These are phyloP conservation scores for Chaenodraco wilsoni DNA, from an alignment of 2,797 vertebrate species.

Conservation along the genomic window DNA sequence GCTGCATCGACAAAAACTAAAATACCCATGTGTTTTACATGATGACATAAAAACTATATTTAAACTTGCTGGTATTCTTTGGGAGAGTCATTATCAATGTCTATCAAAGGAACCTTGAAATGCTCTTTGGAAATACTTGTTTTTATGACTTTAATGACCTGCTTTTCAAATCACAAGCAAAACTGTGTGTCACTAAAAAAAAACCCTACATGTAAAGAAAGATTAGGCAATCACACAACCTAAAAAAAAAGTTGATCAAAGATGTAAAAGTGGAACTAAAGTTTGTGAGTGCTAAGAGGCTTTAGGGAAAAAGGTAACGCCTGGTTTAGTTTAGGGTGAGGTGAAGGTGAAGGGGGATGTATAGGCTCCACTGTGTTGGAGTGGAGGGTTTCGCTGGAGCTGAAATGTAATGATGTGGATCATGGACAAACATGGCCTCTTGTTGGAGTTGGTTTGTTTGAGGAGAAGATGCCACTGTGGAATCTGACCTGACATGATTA, in stretches of 20 bases:
- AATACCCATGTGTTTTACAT: not conserved
- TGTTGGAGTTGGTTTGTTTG: conserved; percentile 50
- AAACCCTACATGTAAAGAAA: not conserved
- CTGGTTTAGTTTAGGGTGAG: conserved; percentile 47
- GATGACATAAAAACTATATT: not conserved
- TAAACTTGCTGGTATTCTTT: not conserved
- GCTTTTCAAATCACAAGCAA: not conserved
- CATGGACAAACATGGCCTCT: conserved; percentile 61
- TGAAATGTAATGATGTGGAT: conserved; percentile 67
- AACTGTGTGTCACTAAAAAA: not conserved
- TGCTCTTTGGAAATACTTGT: not conserved
- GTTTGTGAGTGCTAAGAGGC: conserved; percentile 17
- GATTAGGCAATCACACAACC: not conserved
- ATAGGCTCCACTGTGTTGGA: conserved; percentile 17
- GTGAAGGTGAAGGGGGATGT: conserved; percentile 37
- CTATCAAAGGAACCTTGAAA: not conserved
- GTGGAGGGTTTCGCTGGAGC: conserved; percentile 39
- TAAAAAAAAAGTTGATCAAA: not conserved
- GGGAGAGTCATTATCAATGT: not conserved
- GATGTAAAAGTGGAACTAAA: conserved; percentile 8
- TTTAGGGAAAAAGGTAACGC: conserved; percentile 36
- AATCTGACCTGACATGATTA: conserved; percentile 81
- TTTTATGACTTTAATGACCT: not conserved
- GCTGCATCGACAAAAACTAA: conserved; percentile 1
- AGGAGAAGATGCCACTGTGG: conserved; percentile 78